Evolutionary conservation across 1,140 invertebrate species (phyloP).

Genomic region (Panagrolaimus sp.): DNA sequence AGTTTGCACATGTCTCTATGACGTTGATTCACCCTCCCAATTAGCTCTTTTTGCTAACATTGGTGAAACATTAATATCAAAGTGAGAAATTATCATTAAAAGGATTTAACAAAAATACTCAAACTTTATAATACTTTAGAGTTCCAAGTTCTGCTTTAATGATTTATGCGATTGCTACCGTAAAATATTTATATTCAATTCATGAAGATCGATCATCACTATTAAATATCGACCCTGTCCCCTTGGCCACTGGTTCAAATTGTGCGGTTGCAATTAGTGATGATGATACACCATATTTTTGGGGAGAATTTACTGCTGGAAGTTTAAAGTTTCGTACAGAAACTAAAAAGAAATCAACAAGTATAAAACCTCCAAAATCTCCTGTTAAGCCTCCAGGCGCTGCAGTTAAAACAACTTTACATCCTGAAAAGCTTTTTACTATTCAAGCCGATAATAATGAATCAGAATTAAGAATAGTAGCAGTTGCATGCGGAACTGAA

Average conservation of each 20-base stretch:
- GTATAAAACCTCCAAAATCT: slow-evolving; percentile 18
- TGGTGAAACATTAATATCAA: background rate
- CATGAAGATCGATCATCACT: background rate
- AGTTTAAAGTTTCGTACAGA: slow-evolving; percentile 23
- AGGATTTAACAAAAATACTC: too few relatives aligned
- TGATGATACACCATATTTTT: slow-evolving; percentile 35
- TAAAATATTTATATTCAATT: slow-evolving; percentile 2
- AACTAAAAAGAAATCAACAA: slow-evolving; percentile 3
- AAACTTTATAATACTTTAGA: background rate
- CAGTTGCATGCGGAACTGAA: slow-evolving; percentile 70
- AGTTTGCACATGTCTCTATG: background rate
- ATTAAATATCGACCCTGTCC: background rate
- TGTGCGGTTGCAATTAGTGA: slow-evolving; percentile 36
- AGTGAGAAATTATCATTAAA: too few relatives aligned
- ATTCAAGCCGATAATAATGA: slow-evolving; percentile 21
- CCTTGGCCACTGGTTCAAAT: slow-evolving; percentile 33
- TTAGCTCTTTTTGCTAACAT: slow-evolving; percentile 9
- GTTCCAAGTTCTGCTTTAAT: background rate
- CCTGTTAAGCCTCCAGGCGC: slow-evolving; percentile 6
- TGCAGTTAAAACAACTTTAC: background rate
- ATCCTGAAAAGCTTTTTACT: background rate
- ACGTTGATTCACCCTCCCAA: background rate
- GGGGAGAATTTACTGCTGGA: slow-evolving; percentile 51
- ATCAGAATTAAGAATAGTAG: slow-evolving; percentile 28
- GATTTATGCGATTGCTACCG: background rate